These are phyloP conservation scores for Montipora foliosa DNA, from an alignment of 64 coral and sea anemone genomes.

Conservation along the genomic window DNA sequence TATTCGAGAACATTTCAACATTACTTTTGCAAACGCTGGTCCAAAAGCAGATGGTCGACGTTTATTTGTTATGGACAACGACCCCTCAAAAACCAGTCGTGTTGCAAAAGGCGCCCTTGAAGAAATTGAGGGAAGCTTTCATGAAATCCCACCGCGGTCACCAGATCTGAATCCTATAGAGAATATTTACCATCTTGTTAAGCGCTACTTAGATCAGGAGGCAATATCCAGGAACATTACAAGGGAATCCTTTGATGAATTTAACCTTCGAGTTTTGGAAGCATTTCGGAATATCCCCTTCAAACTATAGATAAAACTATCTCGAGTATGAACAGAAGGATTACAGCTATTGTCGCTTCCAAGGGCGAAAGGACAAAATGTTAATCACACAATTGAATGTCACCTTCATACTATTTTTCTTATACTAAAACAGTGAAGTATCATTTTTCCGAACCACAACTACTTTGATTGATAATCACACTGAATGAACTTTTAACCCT, in stretches of 20 bases:
- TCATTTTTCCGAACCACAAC: not conserved
- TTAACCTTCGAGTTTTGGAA: not conserved
- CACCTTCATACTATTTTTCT: not conserved
- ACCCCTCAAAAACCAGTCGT: constrained; percentile 44
- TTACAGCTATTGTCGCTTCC: not conserved
- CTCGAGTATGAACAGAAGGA: not conserved
- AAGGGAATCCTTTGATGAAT: not conserved
- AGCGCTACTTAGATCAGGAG: not conserved
- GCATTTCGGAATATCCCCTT: not conserved
- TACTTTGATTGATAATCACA: constrained; percentile 1
- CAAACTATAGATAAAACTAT: constrained; percentile 5
- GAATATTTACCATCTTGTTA: constrained; percentile 45
- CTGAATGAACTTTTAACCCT: not conserved
- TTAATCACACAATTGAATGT: constrained; percentile 1
- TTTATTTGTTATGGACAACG: constrained; percentile 74
- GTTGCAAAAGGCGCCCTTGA: constrained; percentile 5
- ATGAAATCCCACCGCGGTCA: constrained; percentile 35
- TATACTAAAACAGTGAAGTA: not conserved
- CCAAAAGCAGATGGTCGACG: constrained; percentile 24
- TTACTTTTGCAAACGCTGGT: constrained; percentile 63
- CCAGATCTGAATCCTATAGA: constrained; percentile 61
- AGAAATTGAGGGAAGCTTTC: constrained; percentile 34
- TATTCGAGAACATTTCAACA: constrained; percentile 44
- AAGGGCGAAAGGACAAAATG: not conserved
- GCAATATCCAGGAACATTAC: not conserved